Evolutionary conservation across 2,113 vertebrate genomes (phyloP), one percentile per base, ranked within the genome.

Genomic region (Leptodactylus fuscus): DNA sequence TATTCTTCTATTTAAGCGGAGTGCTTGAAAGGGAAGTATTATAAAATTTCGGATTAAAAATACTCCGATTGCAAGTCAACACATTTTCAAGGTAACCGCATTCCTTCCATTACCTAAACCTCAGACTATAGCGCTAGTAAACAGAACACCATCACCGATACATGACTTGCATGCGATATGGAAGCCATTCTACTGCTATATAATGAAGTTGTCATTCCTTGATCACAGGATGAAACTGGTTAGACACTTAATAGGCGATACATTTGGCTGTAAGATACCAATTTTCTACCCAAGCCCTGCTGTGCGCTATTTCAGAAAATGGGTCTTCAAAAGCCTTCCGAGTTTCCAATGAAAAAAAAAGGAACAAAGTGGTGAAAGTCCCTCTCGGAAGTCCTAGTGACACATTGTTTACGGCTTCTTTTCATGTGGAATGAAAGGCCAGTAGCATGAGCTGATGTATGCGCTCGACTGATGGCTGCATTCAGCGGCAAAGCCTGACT

Each of bases 321-420:
- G 51, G n/a, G 16, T 36, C 32, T 53, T 69, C 20, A 70, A 44
- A 51, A 3, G 41, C 46, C 12, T 34, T 53, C 62, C n/a, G 27
- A 55, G 29, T 71, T 32, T 29, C 34, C 4, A 49, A 16, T 24
- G 12, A 38, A 58, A 18, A 73, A 69, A 0, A 51, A 82, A 44
- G 49, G 49, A 27, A 55, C 67, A 73, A 53, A 55, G 48, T 44
- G 5, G 7, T 38, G 73, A 41, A 24, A 27, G 29, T 55, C 81
- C 32, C 49, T 55, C 18, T 70, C 20, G 81, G 81, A 82, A 82
- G n/a, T 73, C 49, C 48, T 27, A 58, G 32, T 73, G 67, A 82
- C 49, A 73, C 24, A 53, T 49, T 41, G 73, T 82, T 53, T 73
- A 82, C 48, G 1, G 48, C 67, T 55, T 82, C 81, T 82, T 82